Evolutionary conservation across 2,888 invertebrate genomes (phyloP), one percentile per base, ranked within the genome.

Genomic region (Cephus pygmeus): DNA sequence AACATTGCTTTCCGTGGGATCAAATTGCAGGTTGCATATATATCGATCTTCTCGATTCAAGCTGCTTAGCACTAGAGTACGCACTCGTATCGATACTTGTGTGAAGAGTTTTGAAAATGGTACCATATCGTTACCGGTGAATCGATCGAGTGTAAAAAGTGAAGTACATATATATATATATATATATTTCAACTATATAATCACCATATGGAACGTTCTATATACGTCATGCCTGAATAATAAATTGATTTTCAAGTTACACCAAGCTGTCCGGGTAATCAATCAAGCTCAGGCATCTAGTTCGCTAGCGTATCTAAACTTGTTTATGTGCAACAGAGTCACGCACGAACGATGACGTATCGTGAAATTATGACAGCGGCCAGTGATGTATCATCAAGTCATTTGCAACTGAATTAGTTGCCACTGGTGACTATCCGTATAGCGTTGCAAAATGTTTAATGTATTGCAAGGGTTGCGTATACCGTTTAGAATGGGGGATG

Each of bases 301-400:
- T 81, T 83, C 80, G 77, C 80, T 77, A 77, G 78, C 79, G 78
- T 77, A 76, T 80, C 81, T 79, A 82, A 84, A 84, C 82, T 83
- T 82, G 83, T 86, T 86, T 83, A 83, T 83, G 82, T 80, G 82
- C 81, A 78, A 77, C 73, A 80, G 81, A 83, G 85, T 85, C 85
- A 84, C 84, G 85, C 85, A 81, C 79, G 81, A 78, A 76, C 81
- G 84, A 85, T 86, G 86, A 86, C 84, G 83, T 85, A 86, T 85
- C 81, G 83, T 80, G 76, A 77, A 83, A 81, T 83, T 80, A 80
- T 81, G 80, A 79, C 81, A 78, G 80, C 76, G 76, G 73, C 69
- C 80, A 76, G 78, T 75, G 81, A 84, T 83, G 81, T 79, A 83
- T 83, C 81, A 80, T 79, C 80, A 74, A 78, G 78, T 83, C 79